Percentiles rank a stretch among this genome's conserved stretches.
These are phyloP conservation scores for Drosophila oshimai DNA, from an alignment of 1,140 invertebrate species.

Conservation along the genomic window DNA sequence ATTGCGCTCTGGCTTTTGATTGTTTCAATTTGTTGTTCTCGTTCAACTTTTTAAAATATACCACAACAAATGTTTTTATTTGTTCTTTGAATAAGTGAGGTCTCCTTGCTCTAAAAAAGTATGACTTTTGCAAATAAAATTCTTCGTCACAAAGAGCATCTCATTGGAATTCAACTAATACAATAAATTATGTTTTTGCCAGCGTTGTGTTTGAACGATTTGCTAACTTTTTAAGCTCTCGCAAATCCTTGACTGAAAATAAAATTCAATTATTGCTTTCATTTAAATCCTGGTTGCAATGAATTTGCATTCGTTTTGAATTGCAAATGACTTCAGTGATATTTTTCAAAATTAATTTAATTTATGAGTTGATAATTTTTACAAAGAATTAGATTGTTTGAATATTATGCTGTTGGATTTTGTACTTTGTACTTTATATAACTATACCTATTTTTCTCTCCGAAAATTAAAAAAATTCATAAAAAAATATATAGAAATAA, in stretches of 20 bases:
- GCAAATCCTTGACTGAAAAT: slow-evolving; percentile 15
- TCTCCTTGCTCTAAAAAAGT: too few relatives aligned
- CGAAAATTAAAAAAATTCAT: too few relatives aligned
- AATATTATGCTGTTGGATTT: too few relatives aligned
- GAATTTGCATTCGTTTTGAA: slow-evolving; percentile 4
- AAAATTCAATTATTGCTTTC: slow-evolving; percentile 12
- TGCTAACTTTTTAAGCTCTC: slow-evolving; percentile 13
- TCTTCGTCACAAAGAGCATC: neutral
- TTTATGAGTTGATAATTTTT: neutral
- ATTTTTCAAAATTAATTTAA: slow-evolving; percentile 5
- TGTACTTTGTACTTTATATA: too few relatives aligned
- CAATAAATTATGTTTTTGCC: neutral
- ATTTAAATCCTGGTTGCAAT: slow-evolving; percentile 12
- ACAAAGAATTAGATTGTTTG: neutral
- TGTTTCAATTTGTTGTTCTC: neutral
- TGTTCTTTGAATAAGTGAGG: too few relatives aligned
- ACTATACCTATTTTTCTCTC: too few relatives aligned
- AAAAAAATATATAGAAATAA: too few relatives aligned
- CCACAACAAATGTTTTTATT: too few relatives aligned
- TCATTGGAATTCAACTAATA: neutral
- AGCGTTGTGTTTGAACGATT: slow-evolving; percentile 3
- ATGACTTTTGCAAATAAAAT: neutral
- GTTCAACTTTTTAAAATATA: neutral
- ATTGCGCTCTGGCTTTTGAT: too few relatives aligned
- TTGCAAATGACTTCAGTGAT: slow-evolving; percentile 12